These are phyloP conservation scores for Siphlonurus alternatus DNA, from an alignment of 2,888 invertebrate species.

Conservation along the genomic window DNA sequence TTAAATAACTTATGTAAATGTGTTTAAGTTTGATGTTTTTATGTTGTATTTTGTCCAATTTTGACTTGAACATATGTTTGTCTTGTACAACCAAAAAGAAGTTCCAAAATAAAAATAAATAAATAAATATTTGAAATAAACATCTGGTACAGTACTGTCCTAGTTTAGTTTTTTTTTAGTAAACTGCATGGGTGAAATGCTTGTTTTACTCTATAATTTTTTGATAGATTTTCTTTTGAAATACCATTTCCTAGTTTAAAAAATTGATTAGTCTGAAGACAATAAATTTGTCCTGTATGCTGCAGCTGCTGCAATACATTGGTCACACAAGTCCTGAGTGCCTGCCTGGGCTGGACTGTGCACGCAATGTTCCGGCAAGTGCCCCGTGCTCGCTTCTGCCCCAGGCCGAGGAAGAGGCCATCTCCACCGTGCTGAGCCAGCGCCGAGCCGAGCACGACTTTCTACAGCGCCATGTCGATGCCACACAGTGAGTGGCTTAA, in stretches of 20 bases:
- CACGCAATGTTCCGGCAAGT: constrained; percentile 59
- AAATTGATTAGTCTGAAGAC: not conserved
- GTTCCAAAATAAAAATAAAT: too few species aligned
- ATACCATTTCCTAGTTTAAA: not conserved
- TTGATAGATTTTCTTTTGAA: too few species aligned
- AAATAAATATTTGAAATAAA: too few species aligned
- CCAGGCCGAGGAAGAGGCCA: constrained; percentile 68
- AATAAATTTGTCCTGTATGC: constrained; percentile 10
- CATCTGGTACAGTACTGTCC: too few species aligned
- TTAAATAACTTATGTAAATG: too few species aligned
- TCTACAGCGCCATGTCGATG: constrained; percentile 23
- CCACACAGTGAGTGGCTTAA: not conserved
- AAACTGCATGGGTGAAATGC: too few species aligned
- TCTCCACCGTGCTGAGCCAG: constrained; percentile 69
- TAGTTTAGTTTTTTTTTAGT: too few species aligned
- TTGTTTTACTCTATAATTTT: too few species aligned
- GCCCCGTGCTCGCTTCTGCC: constrained; percentile 50
- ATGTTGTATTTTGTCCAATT: too few species aligned
- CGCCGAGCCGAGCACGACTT: constrained; percentile 69
- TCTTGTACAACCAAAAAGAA: too few species aligned
- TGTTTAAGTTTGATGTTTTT: too few species aligned
- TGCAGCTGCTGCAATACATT: constrained; percentile 71
- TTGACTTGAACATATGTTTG: too few species aligned
- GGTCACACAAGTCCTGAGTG: constrained; percentile 87
- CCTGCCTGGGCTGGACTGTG: constrained; percentile 41